phyloP scores from a whole-genome alignment of 2,113 vertebrate genomes.

The Todiramphus chloris region DNA sequence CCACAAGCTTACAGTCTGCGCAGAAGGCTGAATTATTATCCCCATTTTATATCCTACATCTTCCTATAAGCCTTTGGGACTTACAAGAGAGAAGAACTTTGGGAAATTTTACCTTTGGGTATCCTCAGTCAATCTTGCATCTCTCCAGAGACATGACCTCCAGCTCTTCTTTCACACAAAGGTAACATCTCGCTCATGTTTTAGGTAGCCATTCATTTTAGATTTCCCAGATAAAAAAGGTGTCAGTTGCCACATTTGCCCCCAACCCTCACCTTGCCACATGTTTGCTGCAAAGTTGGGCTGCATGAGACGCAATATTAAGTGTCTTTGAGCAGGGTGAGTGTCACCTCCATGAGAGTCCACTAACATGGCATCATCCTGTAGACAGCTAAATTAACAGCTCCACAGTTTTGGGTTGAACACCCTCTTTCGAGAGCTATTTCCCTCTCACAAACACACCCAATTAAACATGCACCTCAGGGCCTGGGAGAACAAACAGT shows the following conservation, averaged over 20 bases:
- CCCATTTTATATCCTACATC: neutral
- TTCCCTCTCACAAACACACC: neutral
- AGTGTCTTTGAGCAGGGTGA: neutral
- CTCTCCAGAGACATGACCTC: neutral
- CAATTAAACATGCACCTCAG: neutral
- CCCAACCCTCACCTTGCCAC: neutral
- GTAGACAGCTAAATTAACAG: fast-evolving
- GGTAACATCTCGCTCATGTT: fast-evolving
- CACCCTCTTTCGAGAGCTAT: neutral
- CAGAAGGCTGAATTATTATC: neutral
- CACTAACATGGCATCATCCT: neutral
- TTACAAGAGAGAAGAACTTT: neutral
- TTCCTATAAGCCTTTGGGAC: neutral
- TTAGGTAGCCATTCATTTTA: neutral
- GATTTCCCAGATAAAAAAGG: neutral
- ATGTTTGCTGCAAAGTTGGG: neutral
- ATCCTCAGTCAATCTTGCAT: neutral
- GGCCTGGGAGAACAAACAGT: neutral
- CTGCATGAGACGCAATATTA: neutral
- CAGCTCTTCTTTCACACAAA: neutral
- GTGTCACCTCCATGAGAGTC: neutral
- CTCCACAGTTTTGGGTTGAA: neutral
- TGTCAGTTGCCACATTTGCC: neutral
- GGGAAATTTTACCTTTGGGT: neutral
- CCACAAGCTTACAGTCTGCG: neutral